phyloP scores from a whole-genome alignment of 2,113 vertebrate genomes.

The Calonectris borealis region DNA sequence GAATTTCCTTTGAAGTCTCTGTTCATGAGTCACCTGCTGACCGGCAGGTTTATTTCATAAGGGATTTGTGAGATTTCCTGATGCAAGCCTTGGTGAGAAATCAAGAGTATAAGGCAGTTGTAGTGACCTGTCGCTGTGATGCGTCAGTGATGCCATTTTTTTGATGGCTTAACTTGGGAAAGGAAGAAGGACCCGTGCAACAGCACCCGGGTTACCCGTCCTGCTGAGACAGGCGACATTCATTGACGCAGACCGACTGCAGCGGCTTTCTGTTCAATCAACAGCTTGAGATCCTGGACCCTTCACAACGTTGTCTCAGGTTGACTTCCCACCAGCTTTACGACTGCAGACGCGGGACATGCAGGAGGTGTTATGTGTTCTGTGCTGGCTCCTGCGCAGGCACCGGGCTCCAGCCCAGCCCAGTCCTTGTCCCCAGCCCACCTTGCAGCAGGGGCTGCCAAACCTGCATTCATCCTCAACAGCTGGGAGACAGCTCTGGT shows the following conservation, averaged over 20 bases:
- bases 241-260: fast-evolving
- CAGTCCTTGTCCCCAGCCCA: background rate
- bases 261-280: background rate
- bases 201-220: fast-evolving
- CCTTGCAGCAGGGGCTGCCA: background rate
- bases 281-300: background rate
- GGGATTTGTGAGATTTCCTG: background rate
- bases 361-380: background rate
- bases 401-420: background rate
- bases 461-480: background rate
- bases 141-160: background rate
- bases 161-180: background rate
- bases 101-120: background rate
- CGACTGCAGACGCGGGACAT: background rate
- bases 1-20: conserved; percentile 27
- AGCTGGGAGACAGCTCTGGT: background rate
- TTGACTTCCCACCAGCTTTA: background rate
- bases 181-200: background rate
- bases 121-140: background rate
- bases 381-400: background rate
- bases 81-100: background rate
- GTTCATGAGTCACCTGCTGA: background rate
- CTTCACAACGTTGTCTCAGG: background rate
- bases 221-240: background rate
- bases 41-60: background rate